These are phyloP conservation scores for Ellobium chinense DNA, from an alignment of 2,888 invertebrate species.

Conservation along the genomic window DNA sequence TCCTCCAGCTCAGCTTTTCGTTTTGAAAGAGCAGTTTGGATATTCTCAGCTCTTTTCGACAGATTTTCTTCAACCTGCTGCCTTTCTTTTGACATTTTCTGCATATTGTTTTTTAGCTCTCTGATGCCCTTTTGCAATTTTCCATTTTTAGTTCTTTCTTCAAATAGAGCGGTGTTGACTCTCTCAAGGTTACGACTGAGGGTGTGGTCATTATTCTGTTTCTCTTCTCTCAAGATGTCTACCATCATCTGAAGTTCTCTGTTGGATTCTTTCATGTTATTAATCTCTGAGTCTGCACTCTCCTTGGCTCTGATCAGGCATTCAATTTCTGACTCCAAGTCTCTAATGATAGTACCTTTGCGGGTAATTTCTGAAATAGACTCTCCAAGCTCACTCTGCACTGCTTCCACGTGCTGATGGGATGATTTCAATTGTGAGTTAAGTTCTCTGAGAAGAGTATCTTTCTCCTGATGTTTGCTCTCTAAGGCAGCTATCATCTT, in stretches of 20 bases:
- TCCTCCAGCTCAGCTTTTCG: neutral
- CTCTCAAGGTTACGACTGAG: constrained; percentile 50
- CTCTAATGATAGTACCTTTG: constrained; percentile 43
- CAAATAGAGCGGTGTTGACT: constrained; percentile 52
- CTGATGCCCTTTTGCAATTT: constrained; percentile 49
- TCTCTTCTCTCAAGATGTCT: constrained; percentile 48
- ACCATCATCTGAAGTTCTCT: constrained; percentile 47
- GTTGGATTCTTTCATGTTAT: constrained; percentile 18
- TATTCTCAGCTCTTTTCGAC: constrained; percentile 19
- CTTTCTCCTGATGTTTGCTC: constrained; percentile 39
- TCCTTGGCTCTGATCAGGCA: constrained; percentile 49
- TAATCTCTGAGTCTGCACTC: constrained; percentile 40
- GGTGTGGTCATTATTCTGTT: constrained; percentile 51
- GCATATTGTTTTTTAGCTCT: constrained; percentile 48
- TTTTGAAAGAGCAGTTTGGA: constrained; percentile 27
- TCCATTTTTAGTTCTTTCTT: constrained; percentile 48
- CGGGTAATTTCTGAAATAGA: constrained; percentile 49
- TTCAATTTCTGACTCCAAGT: constrained; percentile 44
- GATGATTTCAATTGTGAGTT: constrained; percentile 48
- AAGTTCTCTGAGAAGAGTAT: constrained; percentile 40
- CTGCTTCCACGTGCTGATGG: constrained; percentile 50
- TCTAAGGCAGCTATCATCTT: constrained; percentile 30
- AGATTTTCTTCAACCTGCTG: constrained; percentile 43
- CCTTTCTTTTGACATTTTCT: constrained; percentile 47
- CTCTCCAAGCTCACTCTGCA: constrained; percentile 49